Evolutionary conservation across 2,888 invertebrate genomes (phyloP).

Genomic region (Galerucella pusilla): DNA sequence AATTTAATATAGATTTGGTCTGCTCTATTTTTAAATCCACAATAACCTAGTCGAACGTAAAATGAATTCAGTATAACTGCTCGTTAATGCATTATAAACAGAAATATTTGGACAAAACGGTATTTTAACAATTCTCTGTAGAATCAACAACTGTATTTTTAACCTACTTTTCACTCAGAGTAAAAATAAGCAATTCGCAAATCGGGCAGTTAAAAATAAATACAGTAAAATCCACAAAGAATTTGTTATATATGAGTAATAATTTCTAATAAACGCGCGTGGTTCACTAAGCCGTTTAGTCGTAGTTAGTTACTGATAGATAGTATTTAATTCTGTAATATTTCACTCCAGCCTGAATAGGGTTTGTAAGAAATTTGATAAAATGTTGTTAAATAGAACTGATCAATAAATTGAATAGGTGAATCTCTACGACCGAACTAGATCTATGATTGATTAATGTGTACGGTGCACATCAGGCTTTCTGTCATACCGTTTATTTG

Average conservation of each 20-base stretch:
- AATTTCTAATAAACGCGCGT: conserved; percentile 15
- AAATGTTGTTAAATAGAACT: too few species aligned
- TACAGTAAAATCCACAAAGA: conserved; percentile 6
- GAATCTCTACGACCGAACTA: too few species aligned
- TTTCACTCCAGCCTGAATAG: too few species aligned
- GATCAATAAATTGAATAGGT: too few species aligned
- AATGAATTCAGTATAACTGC: neutral
- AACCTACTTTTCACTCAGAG: conserved; percentile 28
- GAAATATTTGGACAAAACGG: neutral
- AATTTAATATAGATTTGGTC: too few species aligned
- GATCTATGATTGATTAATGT: too few species aligned
- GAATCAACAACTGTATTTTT: conserved; percentile 23
- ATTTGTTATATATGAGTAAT: conserved; percentile 14
- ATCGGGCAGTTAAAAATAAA: conserved; percentile 29
- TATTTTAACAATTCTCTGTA: conserved; percentile 8
- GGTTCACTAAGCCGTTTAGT: conserved; percentile 11
- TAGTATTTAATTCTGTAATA: too few species aligned
- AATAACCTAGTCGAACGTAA: neutral
- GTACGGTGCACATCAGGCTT: too few species aligned
- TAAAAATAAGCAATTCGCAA: conserved; percentile 34
- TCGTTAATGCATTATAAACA: neutral
- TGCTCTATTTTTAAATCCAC: neutral
- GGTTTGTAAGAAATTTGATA: too few species aligned
- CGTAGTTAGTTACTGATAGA: too few species aligned
- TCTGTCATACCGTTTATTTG: too few species aligned